phyloP scores from a whole-genome alignment of 2,888 invertebrate species.

The Amblyjoppa proteus region DNA sequence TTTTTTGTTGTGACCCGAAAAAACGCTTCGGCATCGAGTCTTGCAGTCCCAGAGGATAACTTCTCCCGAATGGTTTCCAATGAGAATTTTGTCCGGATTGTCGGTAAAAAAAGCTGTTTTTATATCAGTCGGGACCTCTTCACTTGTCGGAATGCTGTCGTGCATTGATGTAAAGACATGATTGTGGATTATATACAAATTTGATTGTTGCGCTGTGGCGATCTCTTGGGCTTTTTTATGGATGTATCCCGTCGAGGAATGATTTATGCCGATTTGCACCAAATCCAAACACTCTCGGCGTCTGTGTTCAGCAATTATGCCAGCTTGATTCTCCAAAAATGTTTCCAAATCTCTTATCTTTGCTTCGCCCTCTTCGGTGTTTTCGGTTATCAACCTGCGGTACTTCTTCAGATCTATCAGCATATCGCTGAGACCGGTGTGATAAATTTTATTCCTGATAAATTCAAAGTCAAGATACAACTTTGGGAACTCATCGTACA shows the following conservation, averaged over 20 bases:
- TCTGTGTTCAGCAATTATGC: constrained; percentile 88
- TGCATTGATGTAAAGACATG: constrained; percentile 83
- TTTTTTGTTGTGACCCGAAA: constrained; percentile 73
- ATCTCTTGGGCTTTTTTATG: constrained; percentile 87
- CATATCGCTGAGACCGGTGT: constrained; percentile 90
- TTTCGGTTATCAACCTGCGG: constrained; percentile 87
- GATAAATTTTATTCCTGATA: constrained; percentile 89
- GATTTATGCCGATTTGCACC: constrained; percentile 90
- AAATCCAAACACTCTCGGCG: constrained; percentile 87
- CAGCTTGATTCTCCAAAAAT: constrained; percentile 88
- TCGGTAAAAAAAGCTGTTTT: constrained; percentile 86
- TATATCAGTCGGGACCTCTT: constrained; percentile 87
- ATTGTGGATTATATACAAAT: constrained; percentile 89
- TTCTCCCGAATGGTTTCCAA: constrained; percentile 85
- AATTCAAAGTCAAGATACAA: constrained; percentile 90
- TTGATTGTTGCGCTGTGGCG: constrained; percentile 85
- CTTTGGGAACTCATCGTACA: constrained; percentile 86
- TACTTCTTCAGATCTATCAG: constrained; percentile 89
- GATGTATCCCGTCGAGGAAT: constrained; percentile 87
- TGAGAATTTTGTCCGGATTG: constrained; percentile 84
- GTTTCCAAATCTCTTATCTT: constrained; percentile 86
- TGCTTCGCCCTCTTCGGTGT: constrained; percentile 84
- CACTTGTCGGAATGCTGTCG: constrained; percentile 84
- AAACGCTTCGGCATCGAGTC: constrained; percentile 86
- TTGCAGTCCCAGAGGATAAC: constrained; percentile 87